These are phyloP conservation scores for Panzeria rudis DNA, from an alignment of 2,888 invertebrate genomes.

Conservation along the genomic window DNA sequence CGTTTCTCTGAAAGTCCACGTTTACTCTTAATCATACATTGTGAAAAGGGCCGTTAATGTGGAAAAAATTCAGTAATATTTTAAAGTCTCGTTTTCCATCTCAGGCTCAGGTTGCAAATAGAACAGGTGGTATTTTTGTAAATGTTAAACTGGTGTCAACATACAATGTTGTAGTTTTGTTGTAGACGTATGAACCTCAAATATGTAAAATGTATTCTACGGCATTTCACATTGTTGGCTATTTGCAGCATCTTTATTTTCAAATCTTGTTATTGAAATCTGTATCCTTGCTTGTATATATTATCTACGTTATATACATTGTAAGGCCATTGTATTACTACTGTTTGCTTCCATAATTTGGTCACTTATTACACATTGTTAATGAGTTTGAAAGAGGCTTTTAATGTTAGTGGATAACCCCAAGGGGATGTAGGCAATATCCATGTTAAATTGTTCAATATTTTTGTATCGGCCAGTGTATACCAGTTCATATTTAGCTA, in stretches of 20 bases:
- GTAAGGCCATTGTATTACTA: slow-evolving; percentile 6
- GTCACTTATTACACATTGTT: slow-evolving; percentile 61
- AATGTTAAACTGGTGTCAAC: not conserved
- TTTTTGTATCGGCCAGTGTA: not conserved
- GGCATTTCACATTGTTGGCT: slow-evolving; percentile 17
- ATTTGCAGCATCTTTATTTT: slow-evolving; percentile 2
- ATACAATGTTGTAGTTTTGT: not conserved
- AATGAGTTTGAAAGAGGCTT: slow-evolving; percentile 53
- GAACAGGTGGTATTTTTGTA: not conserved
- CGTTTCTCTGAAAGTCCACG: too few relatives aligned
- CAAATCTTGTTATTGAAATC: not conserved
- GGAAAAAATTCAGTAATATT: too few relatives aligned
- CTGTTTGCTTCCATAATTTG: slow-evolving; percentile 22
- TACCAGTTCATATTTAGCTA: too few relatives aligned
- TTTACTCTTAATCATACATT: too few relatives aligned
- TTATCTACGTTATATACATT: not conserved
- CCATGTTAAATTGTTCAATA: slow-evolving; percentile 53
- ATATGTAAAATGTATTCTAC: not conserved
- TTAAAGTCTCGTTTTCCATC: too few relatives aligned
- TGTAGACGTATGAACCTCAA: not conserved
- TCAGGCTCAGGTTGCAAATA: too few relatives aligned
- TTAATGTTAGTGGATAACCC: slow-evolving; percentile 33
- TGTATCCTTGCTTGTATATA: not conserved
- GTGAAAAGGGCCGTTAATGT: too few relatives aligned
- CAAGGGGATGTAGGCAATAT: slow-evolving; percentile 58